phyloP scores from a whole-genome alignment of 1,140 invertebrate species.

The Hesperophylax magnus region DNA sequence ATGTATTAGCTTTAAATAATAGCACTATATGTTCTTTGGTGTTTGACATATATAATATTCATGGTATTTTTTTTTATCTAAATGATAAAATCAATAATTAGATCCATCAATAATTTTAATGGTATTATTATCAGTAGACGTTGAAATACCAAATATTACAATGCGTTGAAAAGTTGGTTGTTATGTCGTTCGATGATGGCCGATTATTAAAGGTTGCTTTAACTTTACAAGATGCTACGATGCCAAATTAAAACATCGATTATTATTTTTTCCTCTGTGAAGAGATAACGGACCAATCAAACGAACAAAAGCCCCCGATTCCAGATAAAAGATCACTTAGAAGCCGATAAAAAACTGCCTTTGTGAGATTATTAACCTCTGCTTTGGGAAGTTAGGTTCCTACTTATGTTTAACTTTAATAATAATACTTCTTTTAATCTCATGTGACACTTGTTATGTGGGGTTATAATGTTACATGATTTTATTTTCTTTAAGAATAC shows the following conservation, averaged over 20 bases:
- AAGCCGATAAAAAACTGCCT: background rate
- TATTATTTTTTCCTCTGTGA: background rate
- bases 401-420: background rate
- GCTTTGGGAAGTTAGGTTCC: background rate
- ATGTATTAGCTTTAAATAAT: too few species aligned
- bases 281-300: constrained; percentile 9
- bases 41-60: too few species aligned
- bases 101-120: background rate
- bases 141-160: background rate
- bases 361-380: background rate
- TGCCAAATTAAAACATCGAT: background rate
- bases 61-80: too few species aligned
- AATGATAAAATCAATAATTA: background rate
- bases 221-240: background rate
- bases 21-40: too few species aligned
- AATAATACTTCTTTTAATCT: background rate
- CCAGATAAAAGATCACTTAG: constrained; percentile 14
- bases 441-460: background rate
- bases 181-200: too few species aligned
- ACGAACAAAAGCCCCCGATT: constrained; percentile 21
- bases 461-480: background rate
- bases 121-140: background rate
- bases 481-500: background rate
- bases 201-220: background rate
- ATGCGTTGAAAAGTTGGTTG: too few species aligned